Evolutionary conservation across 2,888 invertebrate genomes (phyloP).

Genomic region (Cheilosia vulpina): DNA sequence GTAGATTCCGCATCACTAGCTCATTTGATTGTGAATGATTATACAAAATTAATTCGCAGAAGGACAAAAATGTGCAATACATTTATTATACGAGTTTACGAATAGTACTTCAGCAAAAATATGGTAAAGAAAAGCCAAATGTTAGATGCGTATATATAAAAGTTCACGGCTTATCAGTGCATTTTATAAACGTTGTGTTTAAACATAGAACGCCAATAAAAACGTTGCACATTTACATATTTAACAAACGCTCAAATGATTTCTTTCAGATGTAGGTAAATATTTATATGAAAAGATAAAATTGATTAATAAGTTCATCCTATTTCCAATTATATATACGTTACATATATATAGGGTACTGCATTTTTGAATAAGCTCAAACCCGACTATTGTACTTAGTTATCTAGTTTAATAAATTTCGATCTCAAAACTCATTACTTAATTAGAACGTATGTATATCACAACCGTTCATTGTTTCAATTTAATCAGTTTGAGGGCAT

Average conservation of each 20-base stretch:
- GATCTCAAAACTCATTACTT: too few species aligned
- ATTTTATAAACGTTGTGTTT: slow-evolving; percentile 1
- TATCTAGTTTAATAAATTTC: too few species aligned
- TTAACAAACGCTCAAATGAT: slow-evolving; percentile 1
- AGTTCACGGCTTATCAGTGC: too few species aligned
- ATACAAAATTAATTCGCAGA: slow-evolving; percentile 28
- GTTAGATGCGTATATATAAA: neutral
- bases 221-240: neutral
- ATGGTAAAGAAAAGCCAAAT: neutral
- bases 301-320: too few species aligned
- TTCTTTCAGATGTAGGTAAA: neutral
- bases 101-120: neutral
- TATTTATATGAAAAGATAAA: too few species aligned
- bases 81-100: neutral
- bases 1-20: slow-evolving; percentile 38
- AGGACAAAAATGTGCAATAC: slow-evolving; percentile 23
- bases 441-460: too few species aligned
- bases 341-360: too few species aligned
- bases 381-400: too few species aligned
- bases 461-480: too few species aligned
- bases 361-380: too few species aligned
- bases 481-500: too few species aligned
- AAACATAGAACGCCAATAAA: slow-evolving; percentile 9
- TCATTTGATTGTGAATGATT: slow-evolving; percentile 37
- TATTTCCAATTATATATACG: too few species aligned